Evolutionary conservation across 2,888 invertebrate genomes (phyloP).

Genomic region (Camponotus fellah): DNA sequence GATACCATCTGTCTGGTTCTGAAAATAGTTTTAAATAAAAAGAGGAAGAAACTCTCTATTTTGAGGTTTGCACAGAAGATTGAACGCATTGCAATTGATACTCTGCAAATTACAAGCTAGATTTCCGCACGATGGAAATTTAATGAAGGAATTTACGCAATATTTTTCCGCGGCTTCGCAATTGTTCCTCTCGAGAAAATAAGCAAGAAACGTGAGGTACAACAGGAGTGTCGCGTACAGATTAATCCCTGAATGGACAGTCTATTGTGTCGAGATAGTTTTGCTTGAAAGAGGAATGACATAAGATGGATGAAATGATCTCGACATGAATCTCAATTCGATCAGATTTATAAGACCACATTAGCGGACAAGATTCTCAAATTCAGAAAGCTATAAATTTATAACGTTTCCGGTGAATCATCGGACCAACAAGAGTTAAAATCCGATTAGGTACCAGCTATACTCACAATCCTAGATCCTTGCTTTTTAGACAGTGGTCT

Average conservation of each 20-base stretch:
- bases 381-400: conserved; percentile 56
- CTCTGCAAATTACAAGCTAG: conserved; percentile 57
- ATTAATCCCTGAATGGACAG: conserved; percentile 24
- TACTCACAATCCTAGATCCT: conserved; percentile 50
- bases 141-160: conserved; percentile 58
- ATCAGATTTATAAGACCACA: conserved; percentile 39
- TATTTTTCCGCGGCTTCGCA: conserved; percentile 48
- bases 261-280: neutral
- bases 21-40: conserved; percentile 10
- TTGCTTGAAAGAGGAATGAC: neutral
- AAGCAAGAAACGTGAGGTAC: conserved; percentile 13
- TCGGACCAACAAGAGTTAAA: conserved; percentile 54
- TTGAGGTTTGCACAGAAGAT: conserved; percentile 24
- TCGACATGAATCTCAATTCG: conserved; percentile 21
- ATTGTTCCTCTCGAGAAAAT: conserved; percentile 17
- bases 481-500: conserved; percentile 49
- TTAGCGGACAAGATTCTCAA: conserved; percentile 56
- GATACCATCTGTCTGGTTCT: conserved; percentile 45
- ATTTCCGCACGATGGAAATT: conserved; percentile 47
- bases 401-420: conserved; percentile 60
- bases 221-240: neutral
- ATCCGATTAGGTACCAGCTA: conserved; percentile 56
- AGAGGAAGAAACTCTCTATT: neutral
- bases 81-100: conserved; percentile 43
- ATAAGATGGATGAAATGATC: neutral